Evolutionary conservation across 2,113 vertebrate species (phyloP).

Genomic region (Lepus europaeus): DNA sequence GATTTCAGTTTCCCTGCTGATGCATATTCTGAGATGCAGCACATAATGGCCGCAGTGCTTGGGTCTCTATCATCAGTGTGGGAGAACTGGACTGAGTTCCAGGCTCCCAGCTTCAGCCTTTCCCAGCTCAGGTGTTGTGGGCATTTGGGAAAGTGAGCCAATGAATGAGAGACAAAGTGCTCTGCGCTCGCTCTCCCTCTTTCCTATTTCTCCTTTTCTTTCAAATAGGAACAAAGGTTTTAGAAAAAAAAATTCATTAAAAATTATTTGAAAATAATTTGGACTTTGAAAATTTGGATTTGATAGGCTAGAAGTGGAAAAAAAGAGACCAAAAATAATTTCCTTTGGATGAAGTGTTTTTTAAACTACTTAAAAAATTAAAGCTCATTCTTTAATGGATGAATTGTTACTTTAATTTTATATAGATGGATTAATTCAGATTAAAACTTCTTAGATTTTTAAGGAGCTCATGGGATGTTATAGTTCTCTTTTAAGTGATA

Average conservation of each 20-base stretch:
- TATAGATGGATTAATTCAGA: constrained; percentile 7
- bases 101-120: too few relatives aligned
- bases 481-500: background rate
- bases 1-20: too few relatives aligned
- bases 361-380: background rate
- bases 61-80: too few relatives aligned
- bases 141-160: too few relatives aligned
- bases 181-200: too few relatives aligned
- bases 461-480: background rate
- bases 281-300: background rate
- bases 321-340: background rate
- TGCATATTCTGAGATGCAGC: too few relatives aligned
- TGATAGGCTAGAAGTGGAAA: background rate
- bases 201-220: too few relatives aligned
- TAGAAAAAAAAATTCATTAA: background rate
- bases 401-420: constrained; percentile 25
- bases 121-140: too few relatives aligned
- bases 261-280: background rate
- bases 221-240: too few relatives aligned
- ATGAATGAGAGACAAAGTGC: too few relatives aligned
- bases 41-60: too few relatives aligned
- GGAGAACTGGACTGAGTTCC: too few relatives aligned
- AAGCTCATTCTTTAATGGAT: background rate
- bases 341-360: background rate
- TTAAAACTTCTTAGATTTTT: constrained; percentile 6